phyloP scores from a whole-genome alignment of 2,888 invertebrate species.

The Maniola hyperantus region DNA sequence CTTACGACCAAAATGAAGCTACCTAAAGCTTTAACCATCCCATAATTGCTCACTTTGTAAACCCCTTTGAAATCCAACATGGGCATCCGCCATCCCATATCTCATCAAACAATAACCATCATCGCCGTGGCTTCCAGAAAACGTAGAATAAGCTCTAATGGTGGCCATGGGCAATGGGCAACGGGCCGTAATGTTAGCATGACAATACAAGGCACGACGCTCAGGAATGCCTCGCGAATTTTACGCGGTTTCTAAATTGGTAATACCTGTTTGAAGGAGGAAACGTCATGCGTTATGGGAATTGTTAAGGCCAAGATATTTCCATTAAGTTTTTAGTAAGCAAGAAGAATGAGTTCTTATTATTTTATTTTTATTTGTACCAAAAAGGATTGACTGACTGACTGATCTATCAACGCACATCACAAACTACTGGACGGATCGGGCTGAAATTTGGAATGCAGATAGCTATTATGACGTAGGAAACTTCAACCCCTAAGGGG shows the following conservation, averaged over 20 bases:
- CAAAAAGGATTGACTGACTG: no score
- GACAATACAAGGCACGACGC: conserved; percentile 28
- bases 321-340: neutral
- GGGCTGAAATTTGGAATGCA: no score
- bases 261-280: conserved; percentile 9
- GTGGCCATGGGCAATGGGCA: conserved; percentile 4
- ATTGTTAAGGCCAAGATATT: conserved; percentile 12
- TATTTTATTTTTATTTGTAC: no score
- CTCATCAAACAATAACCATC: conserved; percentile 17
- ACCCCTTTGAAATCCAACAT: conserved; percentile 16
- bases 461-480: no score
- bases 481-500: no score
- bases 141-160: conserved; percentile 27
- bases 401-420: no score
- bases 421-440: no score
- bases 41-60: conserved; percentile 9
- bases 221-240: conserved; percentile 28
- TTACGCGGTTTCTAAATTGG: conserved; percentile 27
- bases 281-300: conserved; percentile 1
- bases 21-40: neutral
- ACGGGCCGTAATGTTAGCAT: conserved; percentile 26
- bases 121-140: conserved; percentile 28
- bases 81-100: conserved; percentile 14
- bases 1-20: neutral
- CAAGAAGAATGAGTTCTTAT: neutral